Base-by-base conservation (phyloP, 2,888 invertebrate species). In the Pristionchus entomophagus region DNA sequence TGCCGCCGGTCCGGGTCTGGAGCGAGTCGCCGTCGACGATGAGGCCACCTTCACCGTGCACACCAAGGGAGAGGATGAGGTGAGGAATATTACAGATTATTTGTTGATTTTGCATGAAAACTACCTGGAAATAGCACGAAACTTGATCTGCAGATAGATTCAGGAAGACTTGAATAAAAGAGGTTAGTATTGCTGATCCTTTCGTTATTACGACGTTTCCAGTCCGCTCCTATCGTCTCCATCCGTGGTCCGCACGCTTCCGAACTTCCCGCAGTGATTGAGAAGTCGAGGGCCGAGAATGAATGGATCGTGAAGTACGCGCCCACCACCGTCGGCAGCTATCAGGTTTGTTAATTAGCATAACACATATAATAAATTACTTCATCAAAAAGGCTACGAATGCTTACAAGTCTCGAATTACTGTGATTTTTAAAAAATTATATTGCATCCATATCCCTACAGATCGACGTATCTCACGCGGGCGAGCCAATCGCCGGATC, bases 251-350 rank as follows among this genome's bases (percentile, higher is more conserved):
- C 83, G 3, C 83, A 83, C 17, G 35, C 49, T 1, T 19, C 62
- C 0, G 83, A 83, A 4, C n/a, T 83, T 4, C 26, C 59, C 12
- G 10, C 35, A 3, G 49, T 51, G 17, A 38, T 65, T 10, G 84
- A 77, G 73, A 69, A 56, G 35, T 19, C 84, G 26, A 97, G 97
- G 91, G 96, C 26, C 93, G 95, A 78, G 95, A 93, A 93, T 91
- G 94, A 93, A 95, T 90, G 95, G 84, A 94, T 96, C 0, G 95
- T 96, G 0, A 96, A 96, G 91, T 96, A 96, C 94, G 95, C 96
- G 5, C 96, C 96, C 0, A 95, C 95, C 88, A 95, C 95, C 87
- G 96, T 96, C 4, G 97, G 97, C 69, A 85, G 77, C 38, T 77
- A 84, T 53, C 84, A 83, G 83, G 83, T 83, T n/a, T 17, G 32